Conservation (phyloP, 2,113 vertebrate genomes). For the Stigmatopora nigra region DNA sequence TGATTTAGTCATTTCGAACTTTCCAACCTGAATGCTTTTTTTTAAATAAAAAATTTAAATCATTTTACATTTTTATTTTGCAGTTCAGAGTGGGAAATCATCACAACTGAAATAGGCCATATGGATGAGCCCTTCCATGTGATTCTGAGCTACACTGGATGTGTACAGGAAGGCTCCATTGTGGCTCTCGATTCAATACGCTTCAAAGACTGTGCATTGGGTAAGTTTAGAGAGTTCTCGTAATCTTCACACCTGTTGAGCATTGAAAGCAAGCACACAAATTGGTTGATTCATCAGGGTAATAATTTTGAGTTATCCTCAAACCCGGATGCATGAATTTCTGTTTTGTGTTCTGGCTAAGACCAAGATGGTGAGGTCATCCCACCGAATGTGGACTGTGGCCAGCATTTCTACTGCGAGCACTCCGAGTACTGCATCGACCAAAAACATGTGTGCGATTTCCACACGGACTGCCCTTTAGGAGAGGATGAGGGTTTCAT, state of each 20-base stretch:
- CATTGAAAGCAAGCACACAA: neutral
- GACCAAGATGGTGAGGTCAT: constrained; percentile 36
- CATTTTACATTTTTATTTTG: constrained; percentile 6
- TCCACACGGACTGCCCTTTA: constrained; percentile 72
- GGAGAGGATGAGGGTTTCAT: constrained; percentile 69
- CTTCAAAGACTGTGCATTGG: constrained; percentile 71
- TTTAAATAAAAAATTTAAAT: neutral
- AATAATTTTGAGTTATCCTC: neutral
- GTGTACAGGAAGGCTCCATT: constrained; percentile 45
- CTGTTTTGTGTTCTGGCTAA: constrained; percentile 22
- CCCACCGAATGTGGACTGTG: constrained; percentile 37
- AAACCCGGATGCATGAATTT: neutral
- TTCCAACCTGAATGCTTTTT: neutral
- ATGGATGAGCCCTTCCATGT: constrained; percentile 75
- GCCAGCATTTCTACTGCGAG: constrained; percentile 68
- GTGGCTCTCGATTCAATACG: constrained; percentile 76
- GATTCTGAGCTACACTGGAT: constrained; percentile 74
- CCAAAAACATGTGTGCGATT: constrained; percentile 74
- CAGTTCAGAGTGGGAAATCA: constrained; percentile 74
- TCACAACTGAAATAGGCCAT: constrained; percentile 69
- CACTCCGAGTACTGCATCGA: constrained; percentile 68
- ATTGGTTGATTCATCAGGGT: neutral
- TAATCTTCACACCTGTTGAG: neutral
- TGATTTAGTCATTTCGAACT: neutral
- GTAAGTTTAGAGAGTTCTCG: constrained; percentile 44